phyloP scores from a whole-genome alignment of 2,797 vertebrate species.

The Gambusia yucatana region DNA sequence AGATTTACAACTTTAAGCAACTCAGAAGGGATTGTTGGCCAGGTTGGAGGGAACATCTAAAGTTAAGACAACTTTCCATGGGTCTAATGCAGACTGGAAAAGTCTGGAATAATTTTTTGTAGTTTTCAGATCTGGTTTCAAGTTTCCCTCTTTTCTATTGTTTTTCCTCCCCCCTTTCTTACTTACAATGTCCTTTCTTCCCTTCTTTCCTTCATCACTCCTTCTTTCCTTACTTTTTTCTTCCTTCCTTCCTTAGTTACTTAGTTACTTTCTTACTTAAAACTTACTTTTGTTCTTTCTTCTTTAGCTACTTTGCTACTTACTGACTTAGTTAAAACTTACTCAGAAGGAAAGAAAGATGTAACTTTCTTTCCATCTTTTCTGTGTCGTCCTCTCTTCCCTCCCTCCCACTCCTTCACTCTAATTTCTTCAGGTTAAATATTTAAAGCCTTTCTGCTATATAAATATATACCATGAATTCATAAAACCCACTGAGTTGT shows the following conservation, averaged over 20 bases:
- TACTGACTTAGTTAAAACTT: too few relatives aligned
- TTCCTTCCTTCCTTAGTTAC: neutral
- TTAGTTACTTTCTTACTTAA: neutral
- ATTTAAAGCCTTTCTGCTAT: neutral
- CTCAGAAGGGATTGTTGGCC: neutral
- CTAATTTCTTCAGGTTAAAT: neutral
- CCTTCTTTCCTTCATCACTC: neutral
- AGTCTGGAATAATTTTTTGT: neutral
- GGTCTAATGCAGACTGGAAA: neutral
- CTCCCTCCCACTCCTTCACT: neutral
- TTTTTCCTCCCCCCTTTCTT: neutral
- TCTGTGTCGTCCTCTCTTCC: too few relatives aligned
- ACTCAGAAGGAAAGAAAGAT: too few relatives aligned
- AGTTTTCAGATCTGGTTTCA: neutral
- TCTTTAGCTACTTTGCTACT: too few relatives aligned
- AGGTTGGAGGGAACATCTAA: neutral
- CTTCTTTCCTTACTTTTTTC: neutral
- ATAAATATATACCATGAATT: neutral
- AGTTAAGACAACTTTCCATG: neutral
- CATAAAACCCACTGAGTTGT: neutral
- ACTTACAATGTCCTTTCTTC: neutral
- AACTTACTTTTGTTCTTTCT: neutral
- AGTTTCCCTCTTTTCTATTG: neutral
- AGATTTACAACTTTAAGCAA: neutral
- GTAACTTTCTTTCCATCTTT: too few relatives aligned